These are phyloP conservation scores for Anthopleura xanthogrammica DNA, from an alignment of 92 coral and sea anemone genomes.

Conservation along the genomic window DNA sequence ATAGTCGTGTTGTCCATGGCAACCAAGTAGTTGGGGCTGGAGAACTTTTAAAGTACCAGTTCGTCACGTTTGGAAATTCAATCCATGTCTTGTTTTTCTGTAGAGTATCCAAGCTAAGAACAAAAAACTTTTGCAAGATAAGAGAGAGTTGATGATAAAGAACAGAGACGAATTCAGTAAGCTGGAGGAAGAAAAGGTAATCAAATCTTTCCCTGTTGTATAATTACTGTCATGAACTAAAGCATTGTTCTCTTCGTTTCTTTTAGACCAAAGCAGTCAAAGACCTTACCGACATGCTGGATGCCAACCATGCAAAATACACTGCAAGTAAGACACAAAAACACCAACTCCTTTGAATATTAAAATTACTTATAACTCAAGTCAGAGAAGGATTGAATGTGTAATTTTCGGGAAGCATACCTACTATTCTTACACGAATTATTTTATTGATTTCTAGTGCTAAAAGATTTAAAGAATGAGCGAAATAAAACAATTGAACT, in stretches of 20 bases:
- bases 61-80: not conserved
- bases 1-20: not conserved
- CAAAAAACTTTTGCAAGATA: conserved; percentile 80
- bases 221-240: too few relatives aligned
- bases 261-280: conserved; percentile 71
- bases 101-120: conserved; percentile 93
- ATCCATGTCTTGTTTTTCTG: not conserved
- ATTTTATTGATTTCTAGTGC: conserved; percentile 50
- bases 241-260: not conserved
- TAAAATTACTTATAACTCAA: not conserved
- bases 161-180: conserved; percentile 86
- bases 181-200: conserved; percentile 83
- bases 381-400: not conserved
- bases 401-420: not conserved
- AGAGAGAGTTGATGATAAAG: conserved; percentile 70
- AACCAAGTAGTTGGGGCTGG: not conserved
- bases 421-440: not conserved
- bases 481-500: conserved; percentile 64
- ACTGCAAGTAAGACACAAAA: conserved; percentile 60
- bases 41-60: not conserved
- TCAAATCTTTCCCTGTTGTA: too few relatives aligned
- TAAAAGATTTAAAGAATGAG: conserved; percentile 68
- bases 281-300: conserved; percentile 87
- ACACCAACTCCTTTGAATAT: not conserved
- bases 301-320: conserved; percentile 84